Evolutionary conservation across 1,140 invertebrate species (phyloP), one percentile per base, ranked within the genome.

Genomic region (Cyclargus thomasi): DNA sequence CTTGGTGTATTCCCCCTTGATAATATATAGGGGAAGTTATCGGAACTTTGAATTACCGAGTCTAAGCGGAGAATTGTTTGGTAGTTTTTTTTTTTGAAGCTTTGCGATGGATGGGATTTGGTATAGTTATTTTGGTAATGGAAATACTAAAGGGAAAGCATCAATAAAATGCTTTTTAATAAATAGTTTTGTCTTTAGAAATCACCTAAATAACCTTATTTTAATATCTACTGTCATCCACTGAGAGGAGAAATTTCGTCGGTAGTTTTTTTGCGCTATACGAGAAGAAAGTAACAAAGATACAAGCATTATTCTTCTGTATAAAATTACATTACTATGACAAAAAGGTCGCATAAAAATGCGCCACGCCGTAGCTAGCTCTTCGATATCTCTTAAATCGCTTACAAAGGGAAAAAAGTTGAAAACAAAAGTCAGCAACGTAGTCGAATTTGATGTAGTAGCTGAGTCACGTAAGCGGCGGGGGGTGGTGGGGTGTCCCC

Each of bases 381-480:
- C 39, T 35, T 11, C 39, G 39, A 47, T 47, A 47, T 47, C 39
- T 47, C 14, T 47, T 47, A 47, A 47, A 47, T 47, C 39, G 39
- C 39, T 47, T 47, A 47, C 39, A 16, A 47, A 47, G 39, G 39
- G 39, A 16, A 47, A 86, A 79, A 85, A 81, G 80, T 76, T 76
- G 74, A 47, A 47, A 47, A 47, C 74, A 77, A 72, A 79, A 81
- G 72, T 75, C 68, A 74, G 74, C 39, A 47, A 75, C 75, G 70
- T 80, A 73, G 81, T 86, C 82, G 85, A 87, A 82, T 87, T 87
- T 83, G 86, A 88, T 86, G 76, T 82, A 82, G 72, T 22, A 77
- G 82, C 85, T 88, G 85, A 88, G 80, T 88, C 85, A 86, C 74
- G 77, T 79, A 83, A 85, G 83, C 80, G 76, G 77, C 79, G 75